phyloP scores from a whole-genome alignment of 2,888 invertebrate species.

The Blomia tropicalis region DNA sequence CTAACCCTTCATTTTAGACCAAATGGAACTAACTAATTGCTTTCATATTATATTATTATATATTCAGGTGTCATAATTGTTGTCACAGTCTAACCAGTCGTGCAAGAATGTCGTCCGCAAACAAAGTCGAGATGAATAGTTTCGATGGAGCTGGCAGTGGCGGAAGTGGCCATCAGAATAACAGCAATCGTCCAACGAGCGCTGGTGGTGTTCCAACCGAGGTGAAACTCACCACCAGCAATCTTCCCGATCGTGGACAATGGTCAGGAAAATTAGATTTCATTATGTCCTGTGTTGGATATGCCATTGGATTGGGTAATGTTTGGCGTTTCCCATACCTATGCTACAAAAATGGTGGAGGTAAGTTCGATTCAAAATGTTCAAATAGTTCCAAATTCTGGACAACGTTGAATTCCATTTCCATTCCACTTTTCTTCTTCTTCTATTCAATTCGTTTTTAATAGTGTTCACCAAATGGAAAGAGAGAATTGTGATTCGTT shows the following conservation, averaged over 20 bases:
- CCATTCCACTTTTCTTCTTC: not conserved
- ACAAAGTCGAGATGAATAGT: constrained; percentile 26
- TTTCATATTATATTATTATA: no score
- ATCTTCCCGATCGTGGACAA: constrained; percentile 30
- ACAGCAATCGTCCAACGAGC: not conserved
- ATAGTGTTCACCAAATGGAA: not conserved
- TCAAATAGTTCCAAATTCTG: not conserved
- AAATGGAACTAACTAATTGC: no score
- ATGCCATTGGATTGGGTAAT: constrained; percentile 31
- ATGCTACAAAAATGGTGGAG: constrained; percentile 31
- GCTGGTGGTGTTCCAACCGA: constrained; percentile 24
- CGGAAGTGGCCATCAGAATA: constrained; percentile 9
- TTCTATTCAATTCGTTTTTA: not conserved
- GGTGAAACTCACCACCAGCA: constrained; percentile 27
- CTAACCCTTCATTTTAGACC: no score
- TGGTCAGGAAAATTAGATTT: constrained; percentile 29
- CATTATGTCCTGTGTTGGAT: constrained; percentile 30
- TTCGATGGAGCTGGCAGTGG: constrained; percentile 19
- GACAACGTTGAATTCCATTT: not conserved
- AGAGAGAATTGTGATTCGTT: no score
- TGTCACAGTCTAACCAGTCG: no score
- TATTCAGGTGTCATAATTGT: no score
- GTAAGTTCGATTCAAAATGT: constrained; percentile 26
- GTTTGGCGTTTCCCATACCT: constrained; percentile 32
- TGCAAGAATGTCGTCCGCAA: constrained; percentile 17